Evolutionary conservation across 2,888 invertebrate genomes (phyloP), one percentile per base, ranked within the genome.

Genomic region (Leuctra nigra): DNA sequence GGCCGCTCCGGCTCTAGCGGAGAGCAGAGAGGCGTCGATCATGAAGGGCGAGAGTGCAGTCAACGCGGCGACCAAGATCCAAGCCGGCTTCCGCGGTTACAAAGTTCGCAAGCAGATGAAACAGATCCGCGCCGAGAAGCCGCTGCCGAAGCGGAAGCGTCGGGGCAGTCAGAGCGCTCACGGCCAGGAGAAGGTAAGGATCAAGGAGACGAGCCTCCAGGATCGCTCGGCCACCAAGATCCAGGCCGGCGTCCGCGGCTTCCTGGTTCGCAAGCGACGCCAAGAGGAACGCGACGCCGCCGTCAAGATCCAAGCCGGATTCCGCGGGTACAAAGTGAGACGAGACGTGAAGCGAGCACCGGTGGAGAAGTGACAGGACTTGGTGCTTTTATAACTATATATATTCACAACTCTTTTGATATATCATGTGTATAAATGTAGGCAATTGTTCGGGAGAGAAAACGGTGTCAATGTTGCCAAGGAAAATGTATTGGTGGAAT

Each of bases 201-300:
- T 60, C 16, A 38, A 20, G n/a, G 57, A 59, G 13, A 59, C 59
- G 9, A 61, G 63, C 2, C 61, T 68, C 22, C 68, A 68, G 57
- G 70, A 68, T 35, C 66, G 65, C 53, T 68, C 70, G 4, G 83
- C 83, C 33, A 81, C 80, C 2, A 78, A 78, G 64, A 83, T 84
- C 62, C 84, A 84, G 71, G 82, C 83, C 4, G 81, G 83, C 48
- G 81, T 85, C 46, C 75, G 84, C 59, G 84, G 85, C 1, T 85
- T 79, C 67, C 75, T 84, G 65, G 81, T 81, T 35, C 73, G 83
- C 47, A 74, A 76, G 64, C 68, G 74, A 54, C 75, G 76, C 57
- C 73, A 74, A 62, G 63, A 63, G 4, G 70, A 68, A 4, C 65
- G 66, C 22, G 66, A 72, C 60, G 73, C 73, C 2, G 73, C 73